Base-by-base conservation (phyloP, 2,113 vertebrate genomes). In the Hymenochirus boettgeri region DNA sequence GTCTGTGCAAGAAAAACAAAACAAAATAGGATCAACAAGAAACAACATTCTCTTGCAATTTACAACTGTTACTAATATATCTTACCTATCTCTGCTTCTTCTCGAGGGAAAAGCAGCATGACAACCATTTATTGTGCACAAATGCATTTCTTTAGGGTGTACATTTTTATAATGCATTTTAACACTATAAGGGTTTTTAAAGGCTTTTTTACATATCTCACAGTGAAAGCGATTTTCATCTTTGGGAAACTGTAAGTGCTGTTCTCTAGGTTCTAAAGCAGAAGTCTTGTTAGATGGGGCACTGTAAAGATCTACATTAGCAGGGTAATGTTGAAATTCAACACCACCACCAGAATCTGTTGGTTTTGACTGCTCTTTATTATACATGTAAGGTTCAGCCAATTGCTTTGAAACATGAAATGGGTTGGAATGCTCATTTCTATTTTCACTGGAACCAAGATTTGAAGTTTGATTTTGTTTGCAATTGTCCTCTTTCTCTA, bases 51-150 rank as follows among this genome's bases (percentile, higher is more conserved):
- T 33, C n/a, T 21, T 31, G 19, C n/a, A 42, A 22, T 3, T 23
- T 11, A 10, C 37, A 26, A 12, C 74, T 74, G 67, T 70, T 71
- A 73, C 62, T 22, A 50, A 76, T 48, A 70, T 19, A 47, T 74
- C 91, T 94, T 86, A 99, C 96, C 95, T 92, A 90, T 99, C 95
- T 86, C 94, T 86, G 85, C 96, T 95, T 82, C 95, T 86, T 70
- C 93, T 90, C 48, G 94, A 95, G 2, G 93, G 92, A 77, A 97
- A 97, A 26, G 90, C 84, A 55, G 95, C 96, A 1, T 86, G 86
- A 63, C 95, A 97, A 70, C 96, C 94, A 25, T 91, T 91, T 72
- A 95, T 88, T 0, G 90, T 91, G 84, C 96, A 98, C 74, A 86
- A 72, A 79, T 98, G 94, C 74, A 89, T 89, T 75, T 96, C 94